Conservation (phyloP, 1,140 invertebrate genomes). For the Conus ventricosus region DNA sequence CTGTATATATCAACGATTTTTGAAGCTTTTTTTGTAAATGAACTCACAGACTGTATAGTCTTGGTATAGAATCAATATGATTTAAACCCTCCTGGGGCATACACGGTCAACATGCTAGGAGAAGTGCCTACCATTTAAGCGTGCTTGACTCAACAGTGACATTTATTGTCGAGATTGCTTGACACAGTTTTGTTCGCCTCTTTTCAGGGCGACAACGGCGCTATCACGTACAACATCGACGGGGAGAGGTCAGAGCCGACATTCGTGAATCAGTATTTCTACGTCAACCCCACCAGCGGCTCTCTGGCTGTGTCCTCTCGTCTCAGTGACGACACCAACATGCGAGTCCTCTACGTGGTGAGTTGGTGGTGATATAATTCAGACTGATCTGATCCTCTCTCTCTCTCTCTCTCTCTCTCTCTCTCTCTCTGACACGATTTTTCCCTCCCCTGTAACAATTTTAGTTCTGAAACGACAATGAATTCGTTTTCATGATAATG, state of each 20-base stretch:
- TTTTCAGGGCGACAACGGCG: slow-evolving; percentile 56
- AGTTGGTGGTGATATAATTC: not conserved
- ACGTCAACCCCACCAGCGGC: slow-evolving; percentile 55
- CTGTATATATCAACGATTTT: too few relatives aligned
- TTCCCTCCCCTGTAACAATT: too few relatives aligned
- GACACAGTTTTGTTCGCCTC: not conserved
- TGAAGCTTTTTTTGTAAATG: too few relatives aligned
- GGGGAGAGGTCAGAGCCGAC: slow-evolving; percentile 40
- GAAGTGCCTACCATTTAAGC: too few relatives aligned
- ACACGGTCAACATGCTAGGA: too few relatives aligned
- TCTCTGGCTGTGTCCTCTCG: slow-evolving; percentile 42
- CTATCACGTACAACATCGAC: slow-evolving; percentile 50
- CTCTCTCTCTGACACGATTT: not conserved
- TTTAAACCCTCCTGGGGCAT: too few relatives aligned
- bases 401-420: not conserved
- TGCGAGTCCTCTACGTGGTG: not conserved
- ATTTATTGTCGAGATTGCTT: too few relatives aligned
- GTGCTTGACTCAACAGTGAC: too few relatives aligned
- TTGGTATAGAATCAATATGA: too few relatives aligned
- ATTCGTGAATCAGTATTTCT: slow-evolving; percentile 49
- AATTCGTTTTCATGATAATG: too few relatives aligned
- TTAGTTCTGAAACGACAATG: too few relatives aligned
- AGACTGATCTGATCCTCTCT: not conserved
- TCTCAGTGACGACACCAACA: slow-evolving; percentile 38
- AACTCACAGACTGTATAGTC: too few relatives aligned